phyloP scores from a whole-genome alignment of 2,888 invertebrate species.

The Diplazon laetatorius region DNA sequence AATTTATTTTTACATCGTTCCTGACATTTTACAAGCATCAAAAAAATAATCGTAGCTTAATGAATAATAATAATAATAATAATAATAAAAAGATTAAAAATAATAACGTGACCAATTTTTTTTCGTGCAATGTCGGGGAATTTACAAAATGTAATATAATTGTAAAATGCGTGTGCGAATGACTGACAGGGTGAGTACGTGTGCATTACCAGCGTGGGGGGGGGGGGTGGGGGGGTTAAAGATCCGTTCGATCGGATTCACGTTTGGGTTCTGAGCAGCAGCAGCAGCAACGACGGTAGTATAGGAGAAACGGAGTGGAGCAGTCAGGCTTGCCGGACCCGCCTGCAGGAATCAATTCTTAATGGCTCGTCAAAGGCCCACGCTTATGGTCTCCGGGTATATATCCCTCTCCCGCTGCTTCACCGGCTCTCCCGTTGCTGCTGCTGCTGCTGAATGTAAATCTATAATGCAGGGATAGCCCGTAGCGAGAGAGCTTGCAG shows the following conservation, averaged over 20 bases:
- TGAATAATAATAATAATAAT: no score
- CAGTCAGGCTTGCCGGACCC: constrained; percentile 59
- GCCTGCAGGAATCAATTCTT: constrained; percentile 66
- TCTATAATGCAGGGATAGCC: constrained; percentile 66
- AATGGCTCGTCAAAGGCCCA: constrained; percentile 66
- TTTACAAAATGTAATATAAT: not conserved
- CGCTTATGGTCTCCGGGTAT: constrained; percentile 65
- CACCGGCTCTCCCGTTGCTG: constrained; percentile 42
- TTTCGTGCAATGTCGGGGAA: not conserved
- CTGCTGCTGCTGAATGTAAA: constrained; percentile 61
- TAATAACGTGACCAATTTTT: no score
- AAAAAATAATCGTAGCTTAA: no score
- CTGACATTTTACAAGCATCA: no score
- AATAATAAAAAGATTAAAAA: no score
- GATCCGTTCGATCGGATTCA: constrained; percentile 57
- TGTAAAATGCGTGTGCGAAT: constrained; percentile 1
- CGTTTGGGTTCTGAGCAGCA: constrained; percentile 49
- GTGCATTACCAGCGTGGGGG: not conserved
- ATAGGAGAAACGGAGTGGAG: constrained; percentile 28
- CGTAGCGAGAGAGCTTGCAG: constrained; percentile 53
- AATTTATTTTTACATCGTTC: no score
- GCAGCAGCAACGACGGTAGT: constrained; percentile 24
- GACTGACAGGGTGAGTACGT: not conserved
- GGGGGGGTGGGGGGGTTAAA: constrained; percentile 43
- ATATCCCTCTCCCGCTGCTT: constrained; percentile 40